A percentile compares a stretch with the other conserved stretches of the same genome.
Conservation (phyloP, 64 coral and sea anemone species). For the Platygyra sinensis region DNA sequence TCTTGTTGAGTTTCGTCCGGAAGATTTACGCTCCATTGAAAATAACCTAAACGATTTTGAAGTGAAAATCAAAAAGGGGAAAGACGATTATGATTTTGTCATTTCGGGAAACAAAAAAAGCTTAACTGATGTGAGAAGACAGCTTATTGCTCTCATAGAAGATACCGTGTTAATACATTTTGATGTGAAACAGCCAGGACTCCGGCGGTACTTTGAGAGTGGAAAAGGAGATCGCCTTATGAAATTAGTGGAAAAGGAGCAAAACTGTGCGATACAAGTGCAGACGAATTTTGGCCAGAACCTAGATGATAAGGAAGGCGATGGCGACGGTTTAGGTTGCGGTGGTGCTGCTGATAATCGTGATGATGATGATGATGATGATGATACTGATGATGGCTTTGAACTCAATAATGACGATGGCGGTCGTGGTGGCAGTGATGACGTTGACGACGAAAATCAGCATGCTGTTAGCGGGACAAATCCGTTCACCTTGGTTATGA, state of each 20-base stretch:
- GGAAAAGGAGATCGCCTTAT: slow-evolving; percentile 16
- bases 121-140: neutral
- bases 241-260: slow-evolving; percentile 39
- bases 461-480: too few species aligned
- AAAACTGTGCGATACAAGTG: slow-evolving; percentile 27
- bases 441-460: too few species aligned
- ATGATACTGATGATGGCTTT: too few species aligned
- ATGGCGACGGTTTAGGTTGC: too few species aligned
- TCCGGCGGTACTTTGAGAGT: slow-evolving; percentile 10
- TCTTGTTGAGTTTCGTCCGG: slow-evolving; percentile 29
- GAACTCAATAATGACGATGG: too few species aligned
- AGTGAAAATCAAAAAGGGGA: slow-evolving; percentile 22
- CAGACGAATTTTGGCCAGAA: neutral
- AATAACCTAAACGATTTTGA: slow-evolving; percentile 1
- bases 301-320: too few species aligned
- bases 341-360: too few species aligned
- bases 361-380: too few species aligned
- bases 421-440: too few species aligned
- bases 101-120: slow-evolving; percentile 55
- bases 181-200: slow-evolving; percentile 43
- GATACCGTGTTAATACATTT: neutral
- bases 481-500: too few species aligned
- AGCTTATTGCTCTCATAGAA: neutral
- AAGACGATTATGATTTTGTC: slow-evolving; percentile 27
- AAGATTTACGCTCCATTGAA: slow-evolving; percentile 37